A percentile compares a stretch with the other conserved stretches of the same genome.
Evolutionary conservation across 92 coral and sea anemone genomes (phyloP).

Genomic region (Micromussa lordhowensis): DNA sequence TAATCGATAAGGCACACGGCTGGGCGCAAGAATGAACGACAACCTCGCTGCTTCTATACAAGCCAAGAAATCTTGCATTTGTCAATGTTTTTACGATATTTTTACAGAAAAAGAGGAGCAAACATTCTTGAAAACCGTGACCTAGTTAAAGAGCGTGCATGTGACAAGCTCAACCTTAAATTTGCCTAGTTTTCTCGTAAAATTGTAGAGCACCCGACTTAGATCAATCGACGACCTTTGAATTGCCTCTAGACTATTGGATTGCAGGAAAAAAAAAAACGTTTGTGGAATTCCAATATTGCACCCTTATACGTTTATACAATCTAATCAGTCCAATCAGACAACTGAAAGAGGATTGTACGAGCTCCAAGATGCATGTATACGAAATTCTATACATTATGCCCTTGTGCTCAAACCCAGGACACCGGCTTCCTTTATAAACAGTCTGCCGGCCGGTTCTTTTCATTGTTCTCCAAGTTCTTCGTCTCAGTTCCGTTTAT

Average conservation of each 20-base stretch:
- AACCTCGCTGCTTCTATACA: not conserved
- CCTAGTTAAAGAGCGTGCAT: not conserved
- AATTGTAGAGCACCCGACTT: not conserved
- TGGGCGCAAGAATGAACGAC: not conserved
- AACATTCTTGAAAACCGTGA: not conserved
- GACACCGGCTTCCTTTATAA: not conserved
- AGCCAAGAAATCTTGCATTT: not conserved
- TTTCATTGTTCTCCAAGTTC: not conserved
- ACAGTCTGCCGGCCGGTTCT: not conserved
- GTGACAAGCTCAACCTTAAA: not conserved
- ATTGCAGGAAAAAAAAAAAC: not conserved
- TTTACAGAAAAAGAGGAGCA: not conserved
- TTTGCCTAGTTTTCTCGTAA: not conserved
- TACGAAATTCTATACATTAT: not conserved
- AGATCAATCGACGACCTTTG: not conserved
- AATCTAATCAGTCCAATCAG: not conserved
- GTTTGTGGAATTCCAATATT: not conserved
- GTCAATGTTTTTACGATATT: not conserved
- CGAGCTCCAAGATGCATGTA: not conserved
- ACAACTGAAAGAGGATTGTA: not conserved
- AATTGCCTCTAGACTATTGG: not conserved
- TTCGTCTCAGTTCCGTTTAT: not conserved
- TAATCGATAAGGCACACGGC: not conserved
- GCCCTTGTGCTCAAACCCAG: too few relatives aligned
- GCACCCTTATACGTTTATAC: not conserved